A percentile compares a stretch with the other conserved stretches of the same genome.
Conservation (phyloP, 2,888 invertebrate genomes). For the Polyommatus icarus region DNA sequence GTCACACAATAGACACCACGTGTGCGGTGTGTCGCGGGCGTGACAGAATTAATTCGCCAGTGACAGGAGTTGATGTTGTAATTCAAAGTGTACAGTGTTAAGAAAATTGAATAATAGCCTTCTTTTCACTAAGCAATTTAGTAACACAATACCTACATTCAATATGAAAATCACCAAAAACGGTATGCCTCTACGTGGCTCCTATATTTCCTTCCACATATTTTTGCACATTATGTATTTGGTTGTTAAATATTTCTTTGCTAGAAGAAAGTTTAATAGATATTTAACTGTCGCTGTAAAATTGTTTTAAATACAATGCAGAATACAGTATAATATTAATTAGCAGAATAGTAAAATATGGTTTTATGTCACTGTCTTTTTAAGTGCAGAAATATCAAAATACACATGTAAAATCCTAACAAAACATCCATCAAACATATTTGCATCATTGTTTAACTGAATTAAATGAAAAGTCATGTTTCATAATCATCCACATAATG, state of each 20-base stretch:
- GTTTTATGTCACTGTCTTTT: background rate
- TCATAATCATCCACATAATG: conserved; percentile 1
- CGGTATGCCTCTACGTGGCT: too few relatives aligned
- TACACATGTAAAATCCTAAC: background rate
- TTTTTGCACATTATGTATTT: too few relatives aligned
- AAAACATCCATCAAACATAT: background rate
- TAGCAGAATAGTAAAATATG: background rate
- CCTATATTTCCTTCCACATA: too few relatives aligned
- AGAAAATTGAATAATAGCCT: background rate
- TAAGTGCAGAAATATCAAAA: too few relatives aligned
- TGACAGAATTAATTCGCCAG: background rate
- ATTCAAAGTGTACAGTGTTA: background rate
- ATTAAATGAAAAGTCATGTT: conserved; percentile 16
- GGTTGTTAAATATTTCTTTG: too few relatives aligned
- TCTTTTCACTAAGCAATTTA: background rate
- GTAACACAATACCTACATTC: too few relatives aligned
- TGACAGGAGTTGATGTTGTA: background rate
- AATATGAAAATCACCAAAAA: too few relatives aligned
- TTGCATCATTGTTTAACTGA: background rate
- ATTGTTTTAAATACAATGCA: background rate
- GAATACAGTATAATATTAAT: background rate
- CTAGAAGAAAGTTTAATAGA: background rate
- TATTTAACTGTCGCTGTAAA: background rate
- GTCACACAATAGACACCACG: background rate
- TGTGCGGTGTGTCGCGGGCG: background rate